Evolutionary conservation across 2,888 invertebrate species (phyloP), one percentile per base, ranked within the genome.

Genomic region (Hypsopygia costalis): DNA sequence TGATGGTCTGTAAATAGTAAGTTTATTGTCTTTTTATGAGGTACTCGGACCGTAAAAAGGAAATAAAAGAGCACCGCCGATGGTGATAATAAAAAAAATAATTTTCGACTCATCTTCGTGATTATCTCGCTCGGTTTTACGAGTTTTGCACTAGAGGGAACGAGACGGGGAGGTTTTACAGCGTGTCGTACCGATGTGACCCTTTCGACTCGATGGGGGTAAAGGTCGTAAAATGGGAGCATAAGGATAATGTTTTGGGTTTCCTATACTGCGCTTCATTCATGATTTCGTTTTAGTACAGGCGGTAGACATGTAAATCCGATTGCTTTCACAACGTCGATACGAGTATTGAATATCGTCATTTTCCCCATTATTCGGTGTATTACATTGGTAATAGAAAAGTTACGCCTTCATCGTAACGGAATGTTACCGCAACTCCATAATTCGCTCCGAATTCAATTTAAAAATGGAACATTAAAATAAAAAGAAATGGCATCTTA

Each of bases 21-120:
- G 87, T 89, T 89, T 89, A 89, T 83, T 88, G 88, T 88, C 83
- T 87, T 89, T 89, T 89, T 89, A 89, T 89, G 89, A 89, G 89
- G 88, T 89, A 89, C 89, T 89, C 87, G 83, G 87, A 86, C 86
- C 88, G 86, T 89, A 89, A 89, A 89, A 89, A 89, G 82, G 89
- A 88, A 89, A 89, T 89, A 89, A 89, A 89, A 89, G 87, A 85
- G 89, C 88, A 86, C 88, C 88, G 86, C 89, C 87, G 88, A 85
- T 88, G 87, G 89, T 83, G 89, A 86, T 88, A 88, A 88, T 88
- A 88, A 88, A 88, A 88, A 88, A 87, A 88, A 88, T 83, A 87
- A 87, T 86, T 87, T 86, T 87, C 88, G 83, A 83, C 88, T 88
- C 88, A 87, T 88, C 86, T 83, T 79, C 75, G 75, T 79, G 81